phyloP scores from a whole-genome alignment of 2,113 vertebrate genomes.

The Nyctibius bracteatus region DNA sequence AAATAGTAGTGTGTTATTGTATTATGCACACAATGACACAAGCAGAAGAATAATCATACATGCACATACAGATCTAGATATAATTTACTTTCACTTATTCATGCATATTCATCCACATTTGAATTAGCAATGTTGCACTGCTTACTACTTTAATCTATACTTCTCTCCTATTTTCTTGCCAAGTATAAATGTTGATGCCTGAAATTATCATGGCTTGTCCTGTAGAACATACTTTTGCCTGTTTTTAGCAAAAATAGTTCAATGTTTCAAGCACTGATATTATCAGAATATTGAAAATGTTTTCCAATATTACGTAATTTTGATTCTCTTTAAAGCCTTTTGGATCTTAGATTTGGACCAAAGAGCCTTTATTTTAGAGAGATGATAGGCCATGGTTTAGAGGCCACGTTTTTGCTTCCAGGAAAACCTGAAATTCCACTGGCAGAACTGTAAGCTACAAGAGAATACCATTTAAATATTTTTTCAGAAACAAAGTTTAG shows the following conservation, averaged over 20 bases:
- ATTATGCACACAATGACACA: not conserved
- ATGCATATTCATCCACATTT: not conserved
- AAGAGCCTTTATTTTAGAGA: not conserved
- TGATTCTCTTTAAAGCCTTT: not conserved
- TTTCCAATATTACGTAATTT: not conserved
- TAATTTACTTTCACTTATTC: not conserved
- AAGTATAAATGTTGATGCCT: not conserved
- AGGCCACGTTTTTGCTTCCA: not conserved
- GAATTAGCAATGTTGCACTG: not conserved
- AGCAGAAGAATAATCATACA: not conserved
- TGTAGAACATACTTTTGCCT: not conserved
- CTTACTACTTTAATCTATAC: not conserved
- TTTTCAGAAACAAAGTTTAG: not conserved
- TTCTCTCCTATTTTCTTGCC: not conserved
- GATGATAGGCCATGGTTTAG: not conserved
- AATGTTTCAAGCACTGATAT: not conserved
- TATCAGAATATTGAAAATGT: not conserved
- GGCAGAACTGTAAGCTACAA: not conserved
- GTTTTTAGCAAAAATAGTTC: not conserved
- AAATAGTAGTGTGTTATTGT: not conserved
- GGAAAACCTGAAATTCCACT: not conserved
- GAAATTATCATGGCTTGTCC: not conserved
- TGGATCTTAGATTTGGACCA: not conserved
- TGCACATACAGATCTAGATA: not conserved
- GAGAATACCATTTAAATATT: not conserved